Base-by-base conservation (phyloP, 1,140 invertebrate species). In the Magallana ariakensis region DNA sequence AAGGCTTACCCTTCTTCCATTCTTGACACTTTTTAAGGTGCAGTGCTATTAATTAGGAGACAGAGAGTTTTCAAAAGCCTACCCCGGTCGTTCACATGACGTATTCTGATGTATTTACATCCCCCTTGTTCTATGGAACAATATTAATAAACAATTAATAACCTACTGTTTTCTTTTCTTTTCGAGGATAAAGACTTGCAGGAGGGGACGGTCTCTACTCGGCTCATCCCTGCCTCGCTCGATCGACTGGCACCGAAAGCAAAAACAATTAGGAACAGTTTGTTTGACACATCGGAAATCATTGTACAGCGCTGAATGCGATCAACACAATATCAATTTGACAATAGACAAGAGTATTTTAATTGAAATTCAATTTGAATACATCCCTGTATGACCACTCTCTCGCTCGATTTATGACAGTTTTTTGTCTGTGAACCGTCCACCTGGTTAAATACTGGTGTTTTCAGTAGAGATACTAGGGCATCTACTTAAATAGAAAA, bases 321-420 rank as follows among this genome's bases (percentile, higher is more conserved):
- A 75, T 75, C 22, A 75, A 75, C 22, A 75, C 66, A 75, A 75
- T 75, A 75, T 75, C 66, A 75, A 33, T 75, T 26, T 75, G 66
- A 75, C 66, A 75, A 75, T 75, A 75, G 66, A 75, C 66, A 75
- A 75, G 66, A 75, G 66, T 26, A 75, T 75, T 75, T 75, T 75
- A 75, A 75, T 75, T 75, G 66, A 75, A 75, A 75, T 75, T 75
- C 22, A 75, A 75, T 26, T 75, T 75, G 19, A 33, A 75, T 75
- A 26, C 66, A 75, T 75, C 66, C 22, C 66, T 26, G 66, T 33
- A 26, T 75, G 66, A 33, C 66, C 22, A 75, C 66, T 33, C 22
- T 33, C 10, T 75, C 22, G 22, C 22, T 75, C 13, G 66, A 75
- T 75, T 13, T 26, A 26, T 75, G 66, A 26, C 66, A 75, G 13